These are phyloP conservation scores for Drosophila fuyamai DNA, from an alignment of 1,140 invertebrate species.

Conservation along the genomic window DNA sequence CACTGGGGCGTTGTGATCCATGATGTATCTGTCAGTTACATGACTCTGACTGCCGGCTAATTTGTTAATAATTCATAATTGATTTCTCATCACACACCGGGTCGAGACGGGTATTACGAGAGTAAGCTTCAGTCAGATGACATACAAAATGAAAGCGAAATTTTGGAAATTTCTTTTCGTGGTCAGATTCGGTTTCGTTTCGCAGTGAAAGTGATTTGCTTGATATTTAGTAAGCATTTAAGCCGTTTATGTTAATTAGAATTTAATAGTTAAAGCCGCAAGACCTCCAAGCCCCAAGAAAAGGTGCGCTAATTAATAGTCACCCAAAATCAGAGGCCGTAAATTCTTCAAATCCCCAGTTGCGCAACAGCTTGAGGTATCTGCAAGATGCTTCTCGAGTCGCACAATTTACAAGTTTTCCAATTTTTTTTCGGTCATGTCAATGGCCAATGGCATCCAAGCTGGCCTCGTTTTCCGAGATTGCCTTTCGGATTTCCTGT, in stretches of 20 bases:
- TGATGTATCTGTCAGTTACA: conserved; percentile 74
- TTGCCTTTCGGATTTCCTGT: conserved; percentile 68
- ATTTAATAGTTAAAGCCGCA: conserved; percentile 59
- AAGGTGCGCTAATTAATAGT: conserved; percentile 53
- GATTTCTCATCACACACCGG: conserved; percentile 71
- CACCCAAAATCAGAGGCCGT: conserved; percentile 52
- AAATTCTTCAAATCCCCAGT: conserved; percentile 68
- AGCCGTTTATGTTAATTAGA: conserved; percentile 73
- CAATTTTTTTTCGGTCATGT: conserved; percentile 43
- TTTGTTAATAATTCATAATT: conserved; percentile 82
- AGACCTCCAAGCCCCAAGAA: conserved; percentile 31
- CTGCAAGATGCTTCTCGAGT: conserved; percentile 44
- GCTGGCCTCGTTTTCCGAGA: conserved; percentile 61
- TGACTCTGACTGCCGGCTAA: conserved; percentile 61
- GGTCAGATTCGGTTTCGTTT: conserved; percentile 41
- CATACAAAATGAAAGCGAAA: conserved; percentile 72
- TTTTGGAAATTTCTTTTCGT: conserved; percentile 69
- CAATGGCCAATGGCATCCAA: conserved; percentile 73
- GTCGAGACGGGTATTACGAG: conserved; percentile 19
- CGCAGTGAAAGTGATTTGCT: conserved; percentile 76
- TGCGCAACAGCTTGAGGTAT: conserved; percentile 62
- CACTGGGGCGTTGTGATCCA: conserved; percentile 51
- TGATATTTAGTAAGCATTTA: conserved; percentile 60
- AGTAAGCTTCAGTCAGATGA: conserved; percentile 32
- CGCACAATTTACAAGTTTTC: conserved; percentile 34